Evolutionary conservation across 2,797 vertebrate genomes (phyloP), one percentile per base, ranked within the genome.

Genomic region (Arnoldichthys spilopterus): DNA sequence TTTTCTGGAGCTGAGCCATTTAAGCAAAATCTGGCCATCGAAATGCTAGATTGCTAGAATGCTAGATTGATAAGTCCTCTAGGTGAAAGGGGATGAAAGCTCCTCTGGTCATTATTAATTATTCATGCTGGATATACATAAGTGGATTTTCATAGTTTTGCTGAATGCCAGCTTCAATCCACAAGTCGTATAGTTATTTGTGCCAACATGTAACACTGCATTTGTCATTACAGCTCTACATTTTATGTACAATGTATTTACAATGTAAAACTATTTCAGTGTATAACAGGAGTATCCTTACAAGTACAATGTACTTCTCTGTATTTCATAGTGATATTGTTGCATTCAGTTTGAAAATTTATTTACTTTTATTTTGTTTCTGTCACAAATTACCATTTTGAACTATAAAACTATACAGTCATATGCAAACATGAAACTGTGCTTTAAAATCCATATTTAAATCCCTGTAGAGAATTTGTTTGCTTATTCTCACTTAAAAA

Each of bases 101-200:
- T 53, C 76, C 28, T 73, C 74, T 40, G 37, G 80, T 77, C 58
- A 26, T 77, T 72, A 79, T 82, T 79, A 66, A 90, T 87, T 87
- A 87, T 88, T 88, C 71, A 87, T 83, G 73, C 49, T 78, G 73
- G 45, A 43, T 64, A 8, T 47, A 61, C 69, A 15, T 73, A 37
- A n/a, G n/a, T 58, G 16, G n/a, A 71, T 30, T 28, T 32, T 34
- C 32, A 77, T 6, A 40, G 1, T 81, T 81, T 51, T 47, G 28
- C 61, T 64, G 26, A 56, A 72, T 40, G 26, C n/a, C 32, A 28
- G 51, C 51, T 80, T 73, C 45, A 51, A 80, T 84, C 45, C 59
- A 45, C 28, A 72, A 58, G 26, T 24, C 24, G 32, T 20, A 24
- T 9, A 51, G 45, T 76, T 22, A 16, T 22, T 6, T 40, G n/a